phyloP scores from a whole-genome alignment of 2,888 invertebrate species.

The Sympetrum striolatum region DNA sequence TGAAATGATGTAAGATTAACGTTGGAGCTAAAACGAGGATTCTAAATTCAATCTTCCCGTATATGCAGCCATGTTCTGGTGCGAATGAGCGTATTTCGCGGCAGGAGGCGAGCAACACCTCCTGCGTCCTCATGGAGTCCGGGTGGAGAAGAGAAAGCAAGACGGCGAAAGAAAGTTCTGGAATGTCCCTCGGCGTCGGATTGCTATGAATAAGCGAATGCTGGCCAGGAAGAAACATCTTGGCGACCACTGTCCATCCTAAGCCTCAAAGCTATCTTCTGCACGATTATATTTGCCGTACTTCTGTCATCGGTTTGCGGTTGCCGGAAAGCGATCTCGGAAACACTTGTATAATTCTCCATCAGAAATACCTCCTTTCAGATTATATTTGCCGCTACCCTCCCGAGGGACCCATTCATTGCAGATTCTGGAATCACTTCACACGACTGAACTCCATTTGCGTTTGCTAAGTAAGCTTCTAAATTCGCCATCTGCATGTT shows the following conservation, averaged over 20 bases:
- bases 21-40: no score
- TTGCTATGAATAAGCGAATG: not conserved
- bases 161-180: not conserved
- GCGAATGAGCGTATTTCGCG: not conserved
- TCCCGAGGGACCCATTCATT: not conserved
- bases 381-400: not conserved
- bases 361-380: not conserved
- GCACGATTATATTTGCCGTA: not conserved
- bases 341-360: not conserved
- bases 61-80: not conserved
- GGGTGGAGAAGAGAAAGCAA: not conserved
- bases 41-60: no score
- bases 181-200: not conserved
- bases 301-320: not conserved
- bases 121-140: not conserved
- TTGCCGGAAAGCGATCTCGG: not conserved
- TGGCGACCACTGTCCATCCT: not conserved
- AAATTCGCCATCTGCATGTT: no score
- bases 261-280: not conserved
- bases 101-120: not conserved
- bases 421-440: no score
- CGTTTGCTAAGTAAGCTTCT: no score
- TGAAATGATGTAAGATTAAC: no score
- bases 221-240: not conserved
- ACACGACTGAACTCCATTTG: no score